Evolutionary conservation across 2,888 invertebrate genomes (phyloP).

Genomic region (Polietes domitor): DNA sequence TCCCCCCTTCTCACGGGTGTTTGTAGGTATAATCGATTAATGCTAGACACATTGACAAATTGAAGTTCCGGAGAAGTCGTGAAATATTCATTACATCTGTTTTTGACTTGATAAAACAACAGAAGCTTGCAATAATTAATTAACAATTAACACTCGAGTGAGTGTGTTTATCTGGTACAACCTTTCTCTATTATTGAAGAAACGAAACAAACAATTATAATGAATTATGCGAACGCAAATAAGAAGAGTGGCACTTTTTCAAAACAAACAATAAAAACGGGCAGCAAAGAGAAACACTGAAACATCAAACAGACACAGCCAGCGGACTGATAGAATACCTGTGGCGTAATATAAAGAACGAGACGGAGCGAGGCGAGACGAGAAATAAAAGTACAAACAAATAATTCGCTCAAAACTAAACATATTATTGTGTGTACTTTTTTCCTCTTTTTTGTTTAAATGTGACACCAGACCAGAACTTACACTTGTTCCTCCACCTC

Average conservation of each 20-base stretch:
- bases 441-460: constrained; percentile 30
- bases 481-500: constrained; percentile 63
- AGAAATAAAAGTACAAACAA: constrained; percentile 54
- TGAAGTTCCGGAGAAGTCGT: background rate
- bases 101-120: background rate
- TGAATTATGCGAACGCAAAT: constrained; percentile 2
- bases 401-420: constrained; percentile 52
- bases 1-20: too few species aligned
- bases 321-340: constrained; percentile 41
- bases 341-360: constrained; percentile 62
- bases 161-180: background rate
- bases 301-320: background rate
- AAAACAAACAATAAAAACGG: constrained; percentile 26
- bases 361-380: background rate
- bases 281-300: constrained; percentile 1
- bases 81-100: constrained; percentile 8
- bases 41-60: too few species aligned
- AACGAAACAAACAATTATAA: background rate
- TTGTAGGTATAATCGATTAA: too few species aligned
- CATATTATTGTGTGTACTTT: constrained; percentile 48
- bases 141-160: constrained; percentile 10
- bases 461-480: constrained; percentile 57
- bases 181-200: background rate
- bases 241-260: constrained; percentile 30
- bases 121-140: background rate